Conservation (phyloP, 2,888 invertebrate species). For the Colletes collaris region DNA sequence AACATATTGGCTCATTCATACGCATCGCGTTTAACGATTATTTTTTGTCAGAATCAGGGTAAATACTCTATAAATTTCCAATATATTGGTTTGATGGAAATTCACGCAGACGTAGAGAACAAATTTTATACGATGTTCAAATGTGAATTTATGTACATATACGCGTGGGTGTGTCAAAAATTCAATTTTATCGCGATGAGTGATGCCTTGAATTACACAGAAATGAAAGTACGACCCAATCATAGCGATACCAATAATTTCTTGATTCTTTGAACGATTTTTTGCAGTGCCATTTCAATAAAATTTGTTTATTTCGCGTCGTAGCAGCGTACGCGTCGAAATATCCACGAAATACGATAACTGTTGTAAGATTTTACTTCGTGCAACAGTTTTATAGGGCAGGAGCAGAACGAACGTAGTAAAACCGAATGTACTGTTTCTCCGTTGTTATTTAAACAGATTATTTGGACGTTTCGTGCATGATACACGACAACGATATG, state of each 20-base stretch:
- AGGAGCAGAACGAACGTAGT: conserved; percentile 27
- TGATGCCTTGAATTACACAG: no score
- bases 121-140: no score
- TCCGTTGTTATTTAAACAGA: conserved; percentile 53
- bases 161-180: no score
- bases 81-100: background rate
- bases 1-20: background rate
- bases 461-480: conserved; percentile 55
- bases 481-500: conserved; percentile 47
- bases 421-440: background rate
- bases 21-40: background rate
- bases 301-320: no score
- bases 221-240: no score
- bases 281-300: no score
- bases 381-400: conserved; percentile 12
- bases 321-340: no score
- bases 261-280: no score
- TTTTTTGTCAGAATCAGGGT: background rate
- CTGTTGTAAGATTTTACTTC: conserved; percentile 43
- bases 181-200: no score
- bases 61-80: background rate
- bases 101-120: no score
- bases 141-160: no score
- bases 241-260: no score
- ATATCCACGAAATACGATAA: background rate